phyloP scores from a whole-genome alignment of 2,113 vertebrate genomes.

The Ovibos moschatus region DNA sequence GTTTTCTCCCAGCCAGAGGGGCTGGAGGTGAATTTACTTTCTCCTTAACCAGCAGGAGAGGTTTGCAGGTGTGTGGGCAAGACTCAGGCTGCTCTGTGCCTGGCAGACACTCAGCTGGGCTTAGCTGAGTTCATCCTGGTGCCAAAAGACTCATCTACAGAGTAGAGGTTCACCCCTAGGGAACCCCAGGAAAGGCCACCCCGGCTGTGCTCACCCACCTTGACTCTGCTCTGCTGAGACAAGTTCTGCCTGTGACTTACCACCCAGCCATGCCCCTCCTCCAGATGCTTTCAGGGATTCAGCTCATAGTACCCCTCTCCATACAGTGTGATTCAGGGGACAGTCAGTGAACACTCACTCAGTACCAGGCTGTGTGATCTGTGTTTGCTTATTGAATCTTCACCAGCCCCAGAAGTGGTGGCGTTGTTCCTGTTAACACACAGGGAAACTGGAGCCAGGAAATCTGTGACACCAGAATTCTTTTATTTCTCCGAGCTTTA shows the following conservation, averaged over 20 bases:
- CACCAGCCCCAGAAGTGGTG: background rate
- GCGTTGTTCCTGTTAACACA: background rate
- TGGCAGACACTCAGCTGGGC: background rate
- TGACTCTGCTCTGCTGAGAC: slow-evolving; percentile 25
- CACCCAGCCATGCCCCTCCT: background rate
- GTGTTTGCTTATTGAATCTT: background rate
- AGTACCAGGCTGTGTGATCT: background rate
- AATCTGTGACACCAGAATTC: background rate
- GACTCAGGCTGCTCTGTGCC: background rate
- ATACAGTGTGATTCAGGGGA: background rate
- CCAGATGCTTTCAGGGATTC: background rate
- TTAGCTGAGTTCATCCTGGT: slow-evolving; percentile 33
- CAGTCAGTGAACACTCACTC: background rate
- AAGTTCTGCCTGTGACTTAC: background rate
- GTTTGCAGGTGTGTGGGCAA: background rate
- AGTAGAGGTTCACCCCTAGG: slow-evolving; percentile 59
- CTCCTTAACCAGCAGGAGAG: slow-evolving; percentile 26
- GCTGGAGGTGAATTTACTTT: slow-evolving; percentile 5
- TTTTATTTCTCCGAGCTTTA: background rate
- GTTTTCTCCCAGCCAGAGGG: background rate
- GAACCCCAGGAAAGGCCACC: background rate
- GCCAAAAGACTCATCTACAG: slow-evolving; percentile 37
- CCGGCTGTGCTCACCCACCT: background rate
- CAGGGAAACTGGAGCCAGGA: background rate
- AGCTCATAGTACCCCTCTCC: background rate